Conservation (phyloP, 2,888 invertebrate species). For the Drosophila nr. perissopoda region DNA sequence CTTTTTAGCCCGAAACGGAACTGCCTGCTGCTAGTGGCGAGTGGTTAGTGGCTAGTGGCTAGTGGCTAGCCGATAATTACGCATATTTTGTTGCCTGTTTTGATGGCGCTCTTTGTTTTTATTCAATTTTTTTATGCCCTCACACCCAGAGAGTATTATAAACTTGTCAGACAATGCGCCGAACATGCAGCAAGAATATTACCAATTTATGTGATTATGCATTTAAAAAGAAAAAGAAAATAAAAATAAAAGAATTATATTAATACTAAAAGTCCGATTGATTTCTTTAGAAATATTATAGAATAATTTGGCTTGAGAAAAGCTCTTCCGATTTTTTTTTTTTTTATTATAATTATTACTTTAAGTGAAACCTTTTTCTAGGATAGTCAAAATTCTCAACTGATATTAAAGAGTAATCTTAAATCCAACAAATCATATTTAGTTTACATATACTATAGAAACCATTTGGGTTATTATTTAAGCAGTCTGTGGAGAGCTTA, state of each 20-base stretch:
- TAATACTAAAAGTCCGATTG: background rate
- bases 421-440: background rate
- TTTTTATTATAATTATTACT: background rate
- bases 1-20: slow-evolving; percentile 37
- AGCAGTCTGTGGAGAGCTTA: background rate
- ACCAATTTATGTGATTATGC: too few species aligned
- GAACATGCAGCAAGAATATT: background rate
- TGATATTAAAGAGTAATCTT: background rate
- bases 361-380: background rate
- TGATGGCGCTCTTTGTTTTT: slow-evolving; percentile 71
- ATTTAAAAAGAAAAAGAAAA: too few species aligned
- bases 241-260: background rate
- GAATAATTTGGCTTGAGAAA: background rate
- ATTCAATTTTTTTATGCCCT: slow-evolving; percentile 49
- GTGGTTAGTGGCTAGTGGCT: slow-evolving; percentile 21
- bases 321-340: background rate
- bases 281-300: background rate
- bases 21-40: slow-evolving; percentile 16
- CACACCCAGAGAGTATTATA: slow-evolving; percentile 31
- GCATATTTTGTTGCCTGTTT: slow-evolving; percentile 80
- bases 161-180: slow-evolving; percentile 23
- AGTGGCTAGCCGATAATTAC: slow-evolving; percentile 74
- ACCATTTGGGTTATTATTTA: background rate
- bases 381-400: too few species aligned
- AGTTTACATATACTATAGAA: fast-evolving